These are phyloP conservation scores for Minunthozetes semirufus DNA, from an alignment of 2,888 invertebrate genomes.

Conservation along the genomic window DNA sequence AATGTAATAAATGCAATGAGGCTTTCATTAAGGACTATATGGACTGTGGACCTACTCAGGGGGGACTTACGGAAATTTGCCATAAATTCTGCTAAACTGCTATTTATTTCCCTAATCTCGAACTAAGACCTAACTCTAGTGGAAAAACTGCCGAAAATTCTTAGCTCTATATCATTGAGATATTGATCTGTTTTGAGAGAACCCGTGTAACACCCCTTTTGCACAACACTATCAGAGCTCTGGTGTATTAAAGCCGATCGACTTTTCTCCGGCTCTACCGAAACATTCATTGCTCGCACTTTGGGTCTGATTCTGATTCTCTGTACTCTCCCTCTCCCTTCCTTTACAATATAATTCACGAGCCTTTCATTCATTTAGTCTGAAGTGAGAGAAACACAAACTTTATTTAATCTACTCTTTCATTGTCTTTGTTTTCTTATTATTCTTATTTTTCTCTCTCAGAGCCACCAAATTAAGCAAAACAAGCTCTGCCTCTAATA, in stretches of 20 bases:
- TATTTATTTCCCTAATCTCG: constrained; percentile 30
- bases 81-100: constrained; percentile 28
- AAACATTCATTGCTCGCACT: background rate
- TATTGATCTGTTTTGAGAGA: constrained; percentile 25
- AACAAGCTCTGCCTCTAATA: background rate
- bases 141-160: constrained; percentile 4
- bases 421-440: constrained; percentile 13
- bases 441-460: constrained; percentile 6
- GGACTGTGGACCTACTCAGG: too few relatives aligned
- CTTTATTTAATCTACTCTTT: constrained; percentile 21
- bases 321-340: background rate
- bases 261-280: constrained; percentile 5
- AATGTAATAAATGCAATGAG: constrained; percentile 19
- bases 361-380: constrained; percentile 12
- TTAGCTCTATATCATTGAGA: constrained; percentile 26
- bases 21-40: constrained; percentile 11
- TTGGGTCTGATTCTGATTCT: too few relatives aligned
- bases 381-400: constrained; percentile 20
- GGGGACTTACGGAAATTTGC: constrained; percentile 16
- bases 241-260: background rate
- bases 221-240: background rate
- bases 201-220: constrained; percentile 18
- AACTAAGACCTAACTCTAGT: background rate
- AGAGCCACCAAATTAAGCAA: constrained; percentile 26
- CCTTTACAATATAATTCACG: constrained; percentile 3